Base-by-base conservation (phyloP, 2,888 invertebrate genomes). In the Patella ulyssiponensis region DNA sequence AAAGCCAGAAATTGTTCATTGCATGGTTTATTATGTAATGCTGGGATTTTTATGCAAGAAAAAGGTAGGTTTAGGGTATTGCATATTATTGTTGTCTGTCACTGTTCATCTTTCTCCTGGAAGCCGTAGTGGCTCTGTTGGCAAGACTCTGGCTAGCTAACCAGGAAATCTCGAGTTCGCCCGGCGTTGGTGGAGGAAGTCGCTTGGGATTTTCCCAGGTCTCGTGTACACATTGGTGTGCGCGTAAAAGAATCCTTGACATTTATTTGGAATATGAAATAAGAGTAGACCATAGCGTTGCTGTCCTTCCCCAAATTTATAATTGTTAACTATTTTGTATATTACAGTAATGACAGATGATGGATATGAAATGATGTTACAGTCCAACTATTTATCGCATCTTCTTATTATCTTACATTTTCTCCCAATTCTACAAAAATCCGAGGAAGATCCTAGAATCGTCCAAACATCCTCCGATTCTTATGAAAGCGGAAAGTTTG, bases 341-440 rank as follows among this genome's bases (percentile, higher is more conserved):
- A 20, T 64, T 64, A 9, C 64, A 64, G 64, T 20, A 64, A 20
- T 64, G 23, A 64, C 64, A 64, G 64, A 64, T 23, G 64, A 64
- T 64, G 64, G 64, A 15, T 64, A 20, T 64, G 64, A 64, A 64
- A 12, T 23, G 14, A 64, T 64, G 64, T 20, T 64, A 64, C 64
- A 64, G 23, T 20, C 64, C 20, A 64, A 64, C 23, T 64, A 64
- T 64, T 64, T 64, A 64, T 64, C 64, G 11, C 64, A 64, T 64
- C 64, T 64, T 20, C 23, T 64, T 23, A 64, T 64, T 3, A 64
- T 64, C 23, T 23, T 64, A 1, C 23, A 64, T 64, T 64, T 64
- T 64, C 11, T 64, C 14, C 64, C 64, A 11, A 64, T 64, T 64
- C 23, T 64, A 23, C 20, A 23, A 14, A 12, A 20, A 23, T 64